Base-by-base conservation (phyloP, 2,888 invertebrate genomes). In the Griposia aprilina region DNA sequence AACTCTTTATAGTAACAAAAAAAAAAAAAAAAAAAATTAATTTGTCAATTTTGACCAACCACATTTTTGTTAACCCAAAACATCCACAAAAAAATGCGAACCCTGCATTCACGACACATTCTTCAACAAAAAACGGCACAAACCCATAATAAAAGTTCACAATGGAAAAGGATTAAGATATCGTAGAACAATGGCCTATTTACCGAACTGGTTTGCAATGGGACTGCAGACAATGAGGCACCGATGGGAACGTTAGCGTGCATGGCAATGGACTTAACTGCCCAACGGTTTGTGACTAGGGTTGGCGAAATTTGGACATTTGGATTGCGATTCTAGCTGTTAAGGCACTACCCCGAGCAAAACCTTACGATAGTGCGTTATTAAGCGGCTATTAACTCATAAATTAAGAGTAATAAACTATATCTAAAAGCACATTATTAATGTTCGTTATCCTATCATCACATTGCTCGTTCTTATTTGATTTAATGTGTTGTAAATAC, bases 111-210 rank as follows among this genome's bases (percentile, higher is more conserved):
- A 45, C 45, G 67, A 52, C n/a, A 68, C 67, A 74, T 71, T 73
- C 62, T 17, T 30, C 7, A 52, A 65, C 62, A 75, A 86, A 81
- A 85, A 81, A 72, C 36, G 69, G 74, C 55, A 65, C 66, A 7
- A 36, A 36, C 26, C 71, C 20, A 36, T 65, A 83, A 67, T 79
- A 86, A 86, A 84, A 80, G 66, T 75, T 60, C 74, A 83, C 78
- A 81, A 82, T 75, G 87, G 82, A 23, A 71, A 86, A 83, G 84
- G 83, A 90, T 88, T 85, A 86, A 90, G 89, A 87, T 88, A 88
- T 89, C 76, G 82, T 82, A 83, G 80, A 88, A 85, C 87, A 88
- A 88, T 88, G 76, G 90, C 87, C 90, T 89, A 92, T 92, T 92
- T 90, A 87, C 84, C 82, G 83, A 81, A 87, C 87, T 79, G 85